A percentile compares a stretch with the other conserved stretches of the same genome.
Evolutionary conservation across 1,140 invertebrate species (phyloP).

Genomic region (Vollenhovia emeryi): DNA sequence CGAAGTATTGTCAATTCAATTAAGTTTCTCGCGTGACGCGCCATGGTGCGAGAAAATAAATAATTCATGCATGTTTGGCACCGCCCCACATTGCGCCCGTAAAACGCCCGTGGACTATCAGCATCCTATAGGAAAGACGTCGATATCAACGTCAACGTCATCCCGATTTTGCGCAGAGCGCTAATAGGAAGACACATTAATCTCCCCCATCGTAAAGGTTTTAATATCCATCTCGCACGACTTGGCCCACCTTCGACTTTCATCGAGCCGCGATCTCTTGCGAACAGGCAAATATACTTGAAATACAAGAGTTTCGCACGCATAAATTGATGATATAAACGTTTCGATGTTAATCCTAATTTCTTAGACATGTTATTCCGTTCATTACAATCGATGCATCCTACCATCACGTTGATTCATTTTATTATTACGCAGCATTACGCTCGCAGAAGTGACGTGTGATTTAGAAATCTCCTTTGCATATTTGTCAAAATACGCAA

Average conservation of each 20-base stretch:
- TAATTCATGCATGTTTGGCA: slow-evolving; percentile 20
- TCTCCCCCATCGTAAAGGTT: slow-evolving; percentile 9
- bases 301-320: background rate
- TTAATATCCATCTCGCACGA: slow-evolving; percentile 15
- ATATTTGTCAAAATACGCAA: background rate
- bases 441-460: background rate
- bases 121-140: background rate
- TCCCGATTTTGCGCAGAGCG: slow-evolving; percentile 13
- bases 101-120: background rate
- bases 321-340: background rate
- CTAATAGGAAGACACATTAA: slow-evolving; percentile 40
- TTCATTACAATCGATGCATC: too few relatives aligned
- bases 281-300: too few relatives aligned
- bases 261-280: background rate
- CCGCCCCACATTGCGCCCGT: background rate
- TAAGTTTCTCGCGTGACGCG: background rate
- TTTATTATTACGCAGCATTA: background rate
- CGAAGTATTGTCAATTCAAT: background rate
- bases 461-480: background rate
- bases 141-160: slow-evolving; percentile 14
- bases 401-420: too few relatives aligned
- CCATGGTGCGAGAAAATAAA: slow-evolving; percentile 1
- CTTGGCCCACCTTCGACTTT: slow-evolving; percentile 18
- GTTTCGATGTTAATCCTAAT: background rate
- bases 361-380: background rate